Conservation (phyloP, 2,888 invertebrate species). For the Drosophila imparisetae region DNA sequence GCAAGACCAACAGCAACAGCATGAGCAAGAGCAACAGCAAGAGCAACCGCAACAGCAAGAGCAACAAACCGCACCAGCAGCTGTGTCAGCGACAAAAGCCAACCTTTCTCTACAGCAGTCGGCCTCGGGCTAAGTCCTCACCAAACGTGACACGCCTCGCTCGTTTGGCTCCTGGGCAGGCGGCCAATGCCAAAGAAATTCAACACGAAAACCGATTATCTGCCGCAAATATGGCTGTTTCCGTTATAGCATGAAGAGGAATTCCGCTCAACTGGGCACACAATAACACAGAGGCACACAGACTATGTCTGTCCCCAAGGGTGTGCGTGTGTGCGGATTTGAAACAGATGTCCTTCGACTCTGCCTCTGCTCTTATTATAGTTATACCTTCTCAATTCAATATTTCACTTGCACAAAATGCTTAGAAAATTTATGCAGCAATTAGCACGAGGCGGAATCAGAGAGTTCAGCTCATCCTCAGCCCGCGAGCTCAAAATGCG, state of each 20-base stretch:
- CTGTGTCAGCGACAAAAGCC: slow-evolving; percentile 45
- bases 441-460: slow-evolving; percentile 6
- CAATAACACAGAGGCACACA: slow-evolving; percentile 8
- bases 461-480: not conserved
- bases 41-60: slow-evolving; percentile 22
- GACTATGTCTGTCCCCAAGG: not conserved
- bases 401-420: slow-evolving; percentile 15
- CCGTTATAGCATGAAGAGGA: slow-evolving; percentile 58
- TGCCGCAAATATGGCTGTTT: slow-evolving; percentile 69
- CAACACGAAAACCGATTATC: slow-evolving; percentile 68
- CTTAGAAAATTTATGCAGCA: slow-evolving; percentile 19
- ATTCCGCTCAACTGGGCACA: slow-evolving; percentile 56
- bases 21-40: slow-evolving; percentile 17
- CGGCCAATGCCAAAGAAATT: slow-evolving; percentile 25
- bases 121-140: slow-evolving; percentile 1
- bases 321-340: slow-evolving; percentile 4
- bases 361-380: not conserved
- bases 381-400: not conserved
- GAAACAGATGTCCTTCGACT: not conserved
- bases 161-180: not conserved
- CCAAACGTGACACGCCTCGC: not conserved
- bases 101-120: slow-evolving; percentile 25
- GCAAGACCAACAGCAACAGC: not conserved
- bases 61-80: slow-evolving; percentile 32
- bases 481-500: not conserved